Evolutionary conservation across 2,888 invertebrate species (phyloP).

Genomic region (Lepidocyrtoides sp.): DNA sequence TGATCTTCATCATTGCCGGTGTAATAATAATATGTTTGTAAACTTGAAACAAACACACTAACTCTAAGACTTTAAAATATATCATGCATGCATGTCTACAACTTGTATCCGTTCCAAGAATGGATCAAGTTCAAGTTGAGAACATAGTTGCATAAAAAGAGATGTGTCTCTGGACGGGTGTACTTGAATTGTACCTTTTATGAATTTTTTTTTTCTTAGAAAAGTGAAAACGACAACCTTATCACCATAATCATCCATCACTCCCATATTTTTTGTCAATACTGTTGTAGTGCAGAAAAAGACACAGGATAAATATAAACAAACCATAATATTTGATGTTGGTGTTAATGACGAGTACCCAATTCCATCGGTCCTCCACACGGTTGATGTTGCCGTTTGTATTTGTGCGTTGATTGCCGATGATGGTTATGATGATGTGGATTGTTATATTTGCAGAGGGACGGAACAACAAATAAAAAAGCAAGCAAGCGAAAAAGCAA

Average conservation of each 20-base stretch:
- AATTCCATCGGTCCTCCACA: background rate
- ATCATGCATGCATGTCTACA: background rate
- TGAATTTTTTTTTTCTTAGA: background rate
- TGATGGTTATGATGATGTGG: constrained; percentile 10
- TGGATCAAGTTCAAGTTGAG: background rate
- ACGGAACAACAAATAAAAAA: constrained; percentile 62
- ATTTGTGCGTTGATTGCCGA: constrained; percentile 23
- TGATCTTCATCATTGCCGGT: background rate
- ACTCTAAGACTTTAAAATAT: background rate
- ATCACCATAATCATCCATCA: too few species aligned
- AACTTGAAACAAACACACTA: constrained; percentile 30
- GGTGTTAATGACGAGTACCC: constrained; percentile 7
- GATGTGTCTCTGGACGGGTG: background rate
- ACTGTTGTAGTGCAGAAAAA: too few species aligned
- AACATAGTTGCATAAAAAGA: background rate
- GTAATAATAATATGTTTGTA: constrained; percentile 47
- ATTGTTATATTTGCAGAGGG: constrained; percentile 65
- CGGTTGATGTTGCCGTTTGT: constrained; percentile 11
- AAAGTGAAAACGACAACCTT: background rate
- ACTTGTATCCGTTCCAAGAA: background rate
- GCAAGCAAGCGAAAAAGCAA: constrained; percentile 23
- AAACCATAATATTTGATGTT: constrained; percentile 18
- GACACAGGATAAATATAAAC: constrained; percentile 66
- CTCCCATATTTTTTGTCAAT: too few species aligned
- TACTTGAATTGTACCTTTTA: background rate